Percentiles rank a stretch among this genome's conserved stretches.
These are phyloP conservation scores for Numida meleagris DNA, from an alignment of 2,113 vertebrate species.

Conservation along the genomic window DNA sequence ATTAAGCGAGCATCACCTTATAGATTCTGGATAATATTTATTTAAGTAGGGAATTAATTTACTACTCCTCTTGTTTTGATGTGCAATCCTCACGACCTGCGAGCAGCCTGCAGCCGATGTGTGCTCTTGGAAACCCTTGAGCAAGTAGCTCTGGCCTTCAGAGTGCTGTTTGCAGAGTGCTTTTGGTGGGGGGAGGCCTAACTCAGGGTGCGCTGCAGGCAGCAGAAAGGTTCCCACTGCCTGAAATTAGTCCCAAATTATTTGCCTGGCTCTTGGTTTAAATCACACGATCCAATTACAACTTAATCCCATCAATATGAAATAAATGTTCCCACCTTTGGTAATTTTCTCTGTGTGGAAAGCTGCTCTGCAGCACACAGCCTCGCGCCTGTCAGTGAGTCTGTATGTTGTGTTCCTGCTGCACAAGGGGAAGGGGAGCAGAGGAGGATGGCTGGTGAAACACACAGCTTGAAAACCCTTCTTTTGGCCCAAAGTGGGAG, in stretches of 20 bases:
- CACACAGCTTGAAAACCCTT: background rate
- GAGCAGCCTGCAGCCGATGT: background rate
- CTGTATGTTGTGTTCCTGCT: background rate
- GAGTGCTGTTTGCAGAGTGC: background rate
- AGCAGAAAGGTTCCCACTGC: background rate
- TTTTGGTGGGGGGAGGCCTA: background rate
- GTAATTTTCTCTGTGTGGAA: background rate
- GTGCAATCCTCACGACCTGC: background rate
- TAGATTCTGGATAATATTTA: background rate
- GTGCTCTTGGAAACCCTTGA: background rate
- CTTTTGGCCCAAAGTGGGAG: slow-evolving; percentile 18
- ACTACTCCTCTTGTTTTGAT: background rate
- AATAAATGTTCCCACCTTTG: slow-evolving; percentile 22
- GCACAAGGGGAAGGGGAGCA: background rate
- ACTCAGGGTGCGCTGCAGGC: background rate
- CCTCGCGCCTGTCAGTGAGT: background rate
- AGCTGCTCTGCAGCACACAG: background rate
- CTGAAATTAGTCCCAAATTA: background rate
- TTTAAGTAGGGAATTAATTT: background rate
- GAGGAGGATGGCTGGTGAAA: background rate
- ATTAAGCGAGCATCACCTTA: background rate
- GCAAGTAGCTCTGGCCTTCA: background rate
- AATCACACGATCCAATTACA: background rate
- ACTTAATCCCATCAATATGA: background rate
- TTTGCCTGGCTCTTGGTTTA: background rate